Evolutionary conservation across 2,888 invertebrate genomes (phyloP), one percentile per base, ranked within the genome.

Genomic region (Strigamia crassipes): DNA sequence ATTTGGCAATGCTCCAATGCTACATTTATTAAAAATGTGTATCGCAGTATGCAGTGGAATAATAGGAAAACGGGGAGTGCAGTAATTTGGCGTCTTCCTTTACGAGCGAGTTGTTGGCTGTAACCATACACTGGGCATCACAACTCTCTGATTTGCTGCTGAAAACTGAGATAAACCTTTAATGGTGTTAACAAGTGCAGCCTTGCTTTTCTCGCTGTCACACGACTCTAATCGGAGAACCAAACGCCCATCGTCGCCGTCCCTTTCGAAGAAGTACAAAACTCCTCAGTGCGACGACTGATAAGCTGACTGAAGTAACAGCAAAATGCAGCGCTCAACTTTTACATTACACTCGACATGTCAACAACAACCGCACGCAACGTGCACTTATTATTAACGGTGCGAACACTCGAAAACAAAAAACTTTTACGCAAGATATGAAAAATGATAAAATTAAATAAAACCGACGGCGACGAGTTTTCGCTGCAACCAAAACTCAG

Each of bases 91-190:
- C 73, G 73, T 73, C 73, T 73, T 73, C 73, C 73, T 73, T 73
- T 73, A 73, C 73, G 73, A 73, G 73, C 73, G 73, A 73, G 73
- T 73, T 73, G 73, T 73, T 73, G 27, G 73, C 27, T 73, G 73
- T 73, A 73, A 73, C 73, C 73, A 31, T 73, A 27, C 31, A 73
- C 73, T 73, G 73, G 73, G 73, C 73, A 73, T 73, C 73, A 56
- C 56, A 56, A 18, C 56, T n/a, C 21, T 18, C 31, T 73, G 73
- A 73, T 73, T 73, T 73, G 73, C 73, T 73, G 73, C 73, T 73
- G 73, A 73, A 73, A 73, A 73, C 73, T 73, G 73, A 73, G 73
- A 73, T 73, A 73, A 73, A 73, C 73, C 73, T 73, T 73, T 73
- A 73, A 73, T 73, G 73, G 73, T 73, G 73, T 73, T 73, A 73